Evolutionary conservation across 2,113 vertebrate species (phyloP).

Genomic region (Neotoma lepida): DNA sequence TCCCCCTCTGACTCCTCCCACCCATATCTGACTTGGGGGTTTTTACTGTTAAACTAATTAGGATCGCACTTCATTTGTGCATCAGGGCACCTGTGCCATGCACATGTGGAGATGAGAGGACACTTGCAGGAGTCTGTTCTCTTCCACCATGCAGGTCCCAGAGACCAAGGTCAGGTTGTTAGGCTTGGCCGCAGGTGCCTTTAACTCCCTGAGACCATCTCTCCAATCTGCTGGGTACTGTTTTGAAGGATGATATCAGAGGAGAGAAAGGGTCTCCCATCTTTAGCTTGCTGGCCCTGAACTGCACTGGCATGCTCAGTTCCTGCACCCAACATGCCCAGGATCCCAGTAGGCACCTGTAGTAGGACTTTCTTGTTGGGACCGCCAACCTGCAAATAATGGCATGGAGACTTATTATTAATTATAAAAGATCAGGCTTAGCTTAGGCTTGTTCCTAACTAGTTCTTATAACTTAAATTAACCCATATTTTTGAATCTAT

Average conservation of each 20-base stretch:
- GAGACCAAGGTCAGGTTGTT: not conserved
- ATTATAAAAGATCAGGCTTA: not conserved
- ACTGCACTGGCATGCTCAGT: not conserved
- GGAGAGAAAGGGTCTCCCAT: not conserved
- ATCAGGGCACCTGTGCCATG: not conserved
- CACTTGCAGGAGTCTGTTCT: not conserved
- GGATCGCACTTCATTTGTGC: too few relatives aligned
- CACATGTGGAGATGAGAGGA: not conserved
- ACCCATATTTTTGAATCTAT: not conserved
- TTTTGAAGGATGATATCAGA: not conserved
- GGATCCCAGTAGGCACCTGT: not conserved
- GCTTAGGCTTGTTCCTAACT: not conserved
- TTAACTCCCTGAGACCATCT: not conserved
- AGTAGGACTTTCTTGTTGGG: not conserved
- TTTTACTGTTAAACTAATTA: too few relatives aligned
- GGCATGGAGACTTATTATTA: not conserved
- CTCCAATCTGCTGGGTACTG: too few relatives aligned
- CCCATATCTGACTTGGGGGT: too few relatives aligned
- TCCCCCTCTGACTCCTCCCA: too few relatives aligned
- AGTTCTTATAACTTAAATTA: not conserved
- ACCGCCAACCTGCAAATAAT: not conserved
- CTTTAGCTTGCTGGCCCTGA: not conserved
- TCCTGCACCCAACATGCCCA: not conserved
- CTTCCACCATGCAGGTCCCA: not conserved
- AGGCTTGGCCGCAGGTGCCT: not conserved